These are phyloP conservation scores for Dermatemys mawii DNA, from an alignment of 2,113 vertebrate genomes.

Conservation along the genomic window DNA sequence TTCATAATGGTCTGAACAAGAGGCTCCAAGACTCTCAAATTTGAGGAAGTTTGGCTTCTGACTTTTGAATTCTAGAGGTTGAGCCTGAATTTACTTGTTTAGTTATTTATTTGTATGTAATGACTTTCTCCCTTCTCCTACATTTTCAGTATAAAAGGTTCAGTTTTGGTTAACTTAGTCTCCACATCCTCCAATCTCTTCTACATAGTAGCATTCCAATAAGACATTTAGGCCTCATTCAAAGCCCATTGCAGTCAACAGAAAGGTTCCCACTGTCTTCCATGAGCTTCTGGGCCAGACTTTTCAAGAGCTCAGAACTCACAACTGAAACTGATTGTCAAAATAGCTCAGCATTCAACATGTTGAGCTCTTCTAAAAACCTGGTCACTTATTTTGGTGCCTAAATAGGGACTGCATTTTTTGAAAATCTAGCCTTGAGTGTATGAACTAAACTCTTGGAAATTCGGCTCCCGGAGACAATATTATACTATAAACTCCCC, in stretches of 20 bases:
- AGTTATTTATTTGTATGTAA: accelerated
- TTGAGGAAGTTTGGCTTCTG: neutral
- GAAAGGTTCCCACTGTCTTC: neutral
- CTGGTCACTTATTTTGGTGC: neutral
- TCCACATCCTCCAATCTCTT: no score
- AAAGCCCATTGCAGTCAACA: neutral
- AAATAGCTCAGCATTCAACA: neutral
- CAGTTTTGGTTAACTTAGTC: neutral
- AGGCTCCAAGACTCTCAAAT: neutral
- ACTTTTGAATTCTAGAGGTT: neutral
- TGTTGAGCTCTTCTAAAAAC: neutral
- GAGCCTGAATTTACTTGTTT: neutral
- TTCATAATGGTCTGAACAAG: neutral
- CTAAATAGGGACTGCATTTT: neutral
- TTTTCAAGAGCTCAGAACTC: neutral
- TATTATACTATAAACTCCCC: no score
- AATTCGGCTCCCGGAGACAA: neutral
- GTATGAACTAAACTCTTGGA: neutral
- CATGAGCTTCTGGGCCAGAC: accelerated
- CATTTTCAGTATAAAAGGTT: neutral
- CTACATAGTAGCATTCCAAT: neutral
- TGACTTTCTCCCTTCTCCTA: neutral
- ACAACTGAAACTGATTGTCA: neutral
- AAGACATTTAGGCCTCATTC: neutral
- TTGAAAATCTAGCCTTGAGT: neutral